Base-by-base conservation (phyloP, 1,140 invertebrate genomes). In the Apocrypta bakeri region DNA sequence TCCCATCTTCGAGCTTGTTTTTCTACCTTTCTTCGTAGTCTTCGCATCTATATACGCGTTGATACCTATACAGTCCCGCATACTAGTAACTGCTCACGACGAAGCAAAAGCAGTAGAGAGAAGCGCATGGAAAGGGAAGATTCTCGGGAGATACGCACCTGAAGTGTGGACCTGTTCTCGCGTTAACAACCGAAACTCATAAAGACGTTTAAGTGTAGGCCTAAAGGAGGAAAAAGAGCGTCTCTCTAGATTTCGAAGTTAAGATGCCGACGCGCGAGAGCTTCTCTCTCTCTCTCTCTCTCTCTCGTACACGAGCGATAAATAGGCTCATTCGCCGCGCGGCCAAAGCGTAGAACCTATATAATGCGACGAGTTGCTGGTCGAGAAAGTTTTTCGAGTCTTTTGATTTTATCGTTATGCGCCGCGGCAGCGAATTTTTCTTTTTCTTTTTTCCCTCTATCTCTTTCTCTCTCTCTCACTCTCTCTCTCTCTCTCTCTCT, bases 111-210 rank as follows among this genome's bases (percentile, higher is more conserved):
- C 33, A 37, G 33, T 9, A 37, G 33, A 2, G 33, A 68, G 25
- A 33, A 17, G 21, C 72, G n/a, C 40, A 40, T 12, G 72, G 37
- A 42, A 40, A 27, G 72, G 24, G 72, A 74, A 74, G 72, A 74
- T 74, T 40, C 72, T 42, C 72, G 40, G 40, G 27, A 79, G 66
- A 79, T 72, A 61, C 66, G 33, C 48, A 71, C 21, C 25, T 72
- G 40, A 72, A 72, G 78, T 79, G 42, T 84, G 81, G 85, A 79
- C 76, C 84, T 84, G 84, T 85, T 88, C 84, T 85, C 88, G 86
- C 89, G 89, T 90, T 90, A 90, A 90, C 87, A 90, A 88, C 87
- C 89, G 84, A 89, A 89, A 89, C 88, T 90, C 87, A 90, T 90
- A 90, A 91, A 90, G 89, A 90, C 87, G 86, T 90, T 90, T 90